A percentile compares a stretch with the other conserved stretches of the same genome.
phyloP scores from a whole-genome alignment of 2,888 invertebrate genomes.

The Dusona sp. region DNA sequence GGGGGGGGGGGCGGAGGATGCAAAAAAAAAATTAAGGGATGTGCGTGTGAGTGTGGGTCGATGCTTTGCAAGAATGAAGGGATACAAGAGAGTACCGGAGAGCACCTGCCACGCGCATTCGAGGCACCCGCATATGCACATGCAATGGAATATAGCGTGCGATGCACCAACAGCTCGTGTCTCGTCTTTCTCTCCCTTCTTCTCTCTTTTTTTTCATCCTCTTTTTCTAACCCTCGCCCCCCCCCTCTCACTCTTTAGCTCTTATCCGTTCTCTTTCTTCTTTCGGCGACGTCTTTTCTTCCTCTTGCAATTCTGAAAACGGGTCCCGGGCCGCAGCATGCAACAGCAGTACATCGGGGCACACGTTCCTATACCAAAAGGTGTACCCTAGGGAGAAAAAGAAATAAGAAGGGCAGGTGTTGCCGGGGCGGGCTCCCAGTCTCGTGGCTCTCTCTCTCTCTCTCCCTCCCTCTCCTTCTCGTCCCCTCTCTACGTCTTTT shows the following conservation, averaged over 20 bases:
- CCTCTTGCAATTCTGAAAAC: slow-evolving; percentile 72
- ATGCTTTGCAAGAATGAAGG: slow-evolving; percentile 52
- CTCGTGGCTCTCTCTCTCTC: slow-evolving; percentile 49
- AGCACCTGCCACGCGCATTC: slow-evolving; percentile 75
- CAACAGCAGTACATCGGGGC: slow-evolving; percentile 57
- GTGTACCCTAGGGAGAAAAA: slow-evolving; percentile 59
- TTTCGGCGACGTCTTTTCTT: slow-evolving; percentile 49
- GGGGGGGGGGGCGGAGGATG: slow-evolving; percentile 61
- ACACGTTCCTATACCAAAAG: slow-evolving; percentile 62
- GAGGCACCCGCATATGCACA: slow-evolving; percentile 68
- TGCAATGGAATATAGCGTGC: slow-evolving; percentile 62
- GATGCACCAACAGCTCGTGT: slow-evolving; percentile 64
- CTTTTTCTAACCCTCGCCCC: slow-evolving; percentile 21
- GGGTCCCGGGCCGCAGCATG: slow-evolving; percentile 70
- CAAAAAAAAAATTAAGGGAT: slow-evolving; percentile 51
- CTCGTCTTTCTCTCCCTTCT: slow-evolving; percentile 56
- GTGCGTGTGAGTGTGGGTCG: slow-evolving; percentile 57
- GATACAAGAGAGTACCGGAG: slow-evolving; percentile 65
- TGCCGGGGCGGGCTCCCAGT: slow-evolving; percentile 72
- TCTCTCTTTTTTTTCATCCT: slow-evolving; percentile 28
- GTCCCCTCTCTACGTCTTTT: slow-evolving; percentile 6
- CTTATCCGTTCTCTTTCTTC: slow-evolving; percentile 30
- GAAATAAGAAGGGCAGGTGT: slow-evolving; percentile 81
- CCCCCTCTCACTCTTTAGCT: slow-evolving; percentile 32
- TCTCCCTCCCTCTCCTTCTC: not conserved